Evolutionary conservation across 1,140 invertebrate species (phyloP).

Genomic region (Olivierus martensii): DNA sequence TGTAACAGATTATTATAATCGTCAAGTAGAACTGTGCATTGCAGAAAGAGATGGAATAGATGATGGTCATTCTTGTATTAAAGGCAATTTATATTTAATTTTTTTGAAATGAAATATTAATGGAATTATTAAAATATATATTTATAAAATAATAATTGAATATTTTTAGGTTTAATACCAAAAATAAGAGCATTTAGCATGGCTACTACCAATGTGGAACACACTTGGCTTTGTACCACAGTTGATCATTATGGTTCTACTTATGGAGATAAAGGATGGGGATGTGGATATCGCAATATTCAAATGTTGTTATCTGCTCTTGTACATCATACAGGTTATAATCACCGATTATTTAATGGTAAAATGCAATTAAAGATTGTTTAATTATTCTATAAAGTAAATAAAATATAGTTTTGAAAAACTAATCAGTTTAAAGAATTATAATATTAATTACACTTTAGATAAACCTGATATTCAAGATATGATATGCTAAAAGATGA

Average conservation of each 20-base stretch:
- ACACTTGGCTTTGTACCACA: conserved; percentile 55
- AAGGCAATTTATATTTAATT: conserved; percentile 34
- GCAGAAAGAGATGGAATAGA: conserved; percentile 64
- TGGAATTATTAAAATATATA: not conserved
- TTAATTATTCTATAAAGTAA: too few species aligned
- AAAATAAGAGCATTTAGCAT: conserved; percentile 52
- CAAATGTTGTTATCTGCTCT: conserved; percentile 79
- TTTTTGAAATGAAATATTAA: not conserved
- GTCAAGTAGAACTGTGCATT: conserved; percentile 53
- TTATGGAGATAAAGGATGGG: conserved; percentile 78
- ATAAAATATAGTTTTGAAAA: too few species aligned
- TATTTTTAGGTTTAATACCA: conserved; percentile 48
- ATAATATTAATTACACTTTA: too few species aligned
- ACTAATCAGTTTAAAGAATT: too few species aligned
- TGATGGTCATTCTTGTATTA: conserved; percentile 61
- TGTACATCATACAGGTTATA: conserved; percentile 52
- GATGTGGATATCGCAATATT: conserved; percentile 71
- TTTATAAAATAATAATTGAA: not conserved
- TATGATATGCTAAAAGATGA: too few species aligned
- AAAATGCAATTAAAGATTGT: not conserved
- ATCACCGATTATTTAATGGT: conserved; percentile 43
- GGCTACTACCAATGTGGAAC: conserved; percentile 48
- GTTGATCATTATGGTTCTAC: conserved; percentile 74
- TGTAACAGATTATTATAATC: conserved; percentile 68
- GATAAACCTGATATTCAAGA: too few species aligned